These are phyloP conservation scores for Prionailurus bengalensis DNA, from an alignment of 2,113 vertebrate genomes.

Conservation along the genomic window DNA sequence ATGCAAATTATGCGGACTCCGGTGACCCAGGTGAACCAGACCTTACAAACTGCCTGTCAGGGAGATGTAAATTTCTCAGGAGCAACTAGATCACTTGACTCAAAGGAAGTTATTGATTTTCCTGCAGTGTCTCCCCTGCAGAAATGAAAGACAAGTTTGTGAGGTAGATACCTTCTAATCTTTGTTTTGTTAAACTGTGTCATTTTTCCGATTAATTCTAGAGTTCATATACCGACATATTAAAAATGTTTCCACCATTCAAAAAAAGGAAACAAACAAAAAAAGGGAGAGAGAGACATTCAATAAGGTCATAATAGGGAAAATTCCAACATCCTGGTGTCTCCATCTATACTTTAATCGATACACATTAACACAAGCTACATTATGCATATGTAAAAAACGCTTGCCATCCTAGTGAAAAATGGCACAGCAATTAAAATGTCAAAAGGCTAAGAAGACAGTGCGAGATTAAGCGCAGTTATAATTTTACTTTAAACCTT, in stretches of 20 bases:
- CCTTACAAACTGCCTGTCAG: constrained; percentile 72
- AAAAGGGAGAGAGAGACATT: not conserved
- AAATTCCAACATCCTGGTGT: not conserved
- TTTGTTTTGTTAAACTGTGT: constrained; percentile 2
- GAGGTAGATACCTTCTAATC: not conserved
- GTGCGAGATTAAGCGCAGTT: constrained; percentile 40
- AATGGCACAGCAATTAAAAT: constrained; percentile 60
- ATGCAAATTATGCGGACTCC: constrained; percentile 67
- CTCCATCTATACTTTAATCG: constrained; percentile 40
- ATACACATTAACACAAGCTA: constrained; percentile 62
- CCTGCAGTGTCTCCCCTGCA: not conserved
- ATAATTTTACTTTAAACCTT: constrained; percentile 60
- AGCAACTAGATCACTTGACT: constrained; percentile 50
- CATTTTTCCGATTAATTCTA: not conserved
- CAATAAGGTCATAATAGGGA: not conserved
- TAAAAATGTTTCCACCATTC: not conserved
- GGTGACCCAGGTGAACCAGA: constrained; percentile 67
- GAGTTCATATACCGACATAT: not conserved
- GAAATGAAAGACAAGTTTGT: constrained; percentile 59
- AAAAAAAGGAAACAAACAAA: not conserved
- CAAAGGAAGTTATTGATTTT: constrained; percentile 68
- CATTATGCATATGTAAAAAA: constrained; percentile 65
- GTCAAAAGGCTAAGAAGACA: constrained; percentile 60
- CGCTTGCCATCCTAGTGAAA: constrained; percentile 49
- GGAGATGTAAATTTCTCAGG: constrained; percentile 73